Percentiles rank a stretch among this genome's conserved stretches.
Conservation (phyloP, 2,888 invertebrate species). For the Drosophila mettleri region DNA sequence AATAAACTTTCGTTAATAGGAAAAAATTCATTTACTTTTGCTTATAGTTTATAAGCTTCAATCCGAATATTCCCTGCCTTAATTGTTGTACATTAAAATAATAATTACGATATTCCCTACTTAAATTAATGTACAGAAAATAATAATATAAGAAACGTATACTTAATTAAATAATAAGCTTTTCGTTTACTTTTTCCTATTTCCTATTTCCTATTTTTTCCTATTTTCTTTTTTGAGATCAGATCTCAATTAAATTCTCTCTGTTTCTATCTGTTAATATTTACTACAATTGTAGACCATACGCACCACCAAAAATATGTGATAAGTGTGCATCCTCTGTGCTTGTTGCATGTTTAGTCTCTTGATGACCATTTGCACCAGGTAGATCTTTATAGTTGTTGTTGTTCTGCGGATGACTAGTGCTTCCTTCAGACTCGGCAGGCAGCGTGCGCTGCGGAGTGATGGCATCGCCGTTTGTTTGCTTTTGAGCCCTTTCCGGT, state of each 20-base stretch:
- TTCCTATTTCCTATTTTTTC: too few species aligned
- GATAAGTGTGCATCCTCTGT: constrained; percentile 75
- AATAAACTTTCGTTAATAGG: too few species aligned
- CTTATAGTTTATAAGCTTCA: too few species aligned
- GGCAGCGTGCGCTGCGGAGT: constrained; percentile 42
- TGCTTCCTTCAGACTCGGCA: constrained; percentile 24
- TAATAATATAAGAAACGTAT: too few species aligned
- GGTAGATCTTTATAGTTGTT: constrained; percentile 33
- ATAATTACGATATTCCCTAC: too few species aligned
- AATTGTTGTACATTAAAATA: too few species aligned
- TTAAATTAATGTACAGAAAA: too few species aligned
- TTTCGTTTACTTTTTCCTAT: background rate
- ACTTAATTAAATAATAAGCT: too few species aligned
- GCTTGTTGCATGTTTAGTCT: constrained; percentile 34
- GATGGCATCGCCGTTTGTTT: constrained; percentile 30
- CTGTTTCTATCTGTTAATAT: background rate
- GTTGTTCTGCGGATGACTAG: constrained; percentile 2
- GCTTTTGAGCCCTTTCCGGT: constrained; percentile 13
- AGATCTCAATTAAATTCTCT: too few species aligned
- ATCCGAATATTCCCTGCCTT: too few species aligned
- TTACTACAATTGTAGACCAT: background rate
- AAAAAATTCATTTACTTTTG: too few species aligned
- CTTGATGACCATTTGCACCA: constrained; percentile 24
- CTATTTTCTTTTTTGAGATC: too few species aligned
- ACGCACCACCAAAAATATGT: constrained; percentile 85